Base-by-base conservation (phyloP, 2,888 invertebrate species). In the Anticlea derivata region DNA sequence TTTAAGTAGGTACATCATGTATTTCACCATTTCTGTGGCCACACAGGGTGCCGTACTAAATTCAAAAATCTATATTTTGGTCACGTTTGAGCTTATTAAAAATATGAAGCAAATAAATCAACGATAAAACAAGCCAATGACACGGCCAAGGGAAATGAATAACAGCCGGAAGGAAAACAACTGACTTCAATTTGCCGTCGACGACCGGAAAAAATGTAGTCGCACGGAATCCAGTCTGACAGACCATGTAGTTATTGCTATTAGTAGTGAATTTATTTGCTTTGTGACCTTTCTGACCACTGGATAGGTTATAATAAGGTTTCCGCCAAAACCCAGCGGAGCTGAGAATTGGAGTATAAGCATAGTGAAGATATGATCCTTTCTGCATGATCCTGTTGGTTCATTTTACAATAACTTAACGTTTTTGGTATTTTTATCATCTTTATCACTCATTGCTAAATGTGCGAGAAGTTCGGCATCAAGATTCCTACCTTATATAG, bases 171-270 rank as follows among this genome's bases (percentile, higher is more conserved):
- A 58, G 39, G 44, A 46, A 59, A 51, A 35, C 51, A 43, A 38
- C 50, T 48, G 53, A 37, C 47, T 56, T 49, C 50, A 44, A 50
- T 48, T 58, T 46, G 50, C 43, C 49, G 55, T 55, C 58, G 46
- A 46, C 41, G 34, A 22, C 53, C 58, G 55, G 57, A 40, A 50
- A 47, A 55, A 54, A 52, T 56, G 51, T 46, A 51, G 50, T 58
- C 53, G 44, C 43, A 13, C 43, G 35, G 38, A 51, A 55, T 50
- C 40, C 47, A 38, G 51, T 45, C 45, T 50, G 46, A 7, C 45
- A 40, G 30, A 26, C 30, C 45, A 38, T 39, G 38, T 48, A 20
- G 29, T 48, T 51, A 53, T 53, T 47, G 49, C 44, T 49, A 50
- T 58, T 45, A 41, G 33, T 47, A 29, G 26, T 48, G 27, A 30